Percentiles rank a stretch among this genome's conserved stretches.
phyloP scores from a whole-genome alignment of 2,888 invertebrate genomes.

The Rapana venosa region DNA sequence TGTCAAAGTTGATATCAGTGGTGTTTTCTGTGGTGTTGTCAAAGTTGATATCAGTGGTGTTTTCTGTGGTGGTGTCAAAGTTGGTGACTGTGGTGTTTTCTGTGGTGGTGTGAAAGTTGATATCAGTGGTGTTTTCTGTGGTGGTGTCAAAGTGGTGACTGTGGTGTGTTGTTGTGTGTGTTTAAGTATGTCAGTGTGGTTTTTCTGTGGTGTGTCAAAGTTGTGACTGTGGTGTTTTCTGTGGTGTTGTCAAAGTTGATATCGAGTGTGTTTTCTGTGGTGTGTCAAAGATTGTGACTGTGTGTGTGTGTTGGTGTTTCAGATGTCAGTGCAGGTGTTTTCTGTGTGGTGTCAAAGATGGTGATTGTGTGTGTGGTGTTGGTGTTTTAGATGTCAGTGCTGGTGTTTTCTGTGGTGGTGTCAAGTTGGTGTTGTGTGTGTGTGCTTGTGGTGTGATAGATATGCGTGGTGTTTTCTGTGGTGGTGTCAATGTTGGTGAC shows the following conservation, averaged over 20 bases:
- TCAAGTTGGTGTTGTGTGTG: constrained; percentile 1
- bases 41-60: too few relatives aligned
- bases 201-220: too few relatives aligned
- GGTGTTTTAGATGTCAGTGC: too few relatives aligned
- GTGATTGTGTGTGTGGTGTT: neutral
- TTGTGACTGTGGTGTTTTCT: neutral
- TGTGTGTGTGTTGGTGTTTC: neutral
- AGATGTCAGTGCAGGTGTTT: too few relatives aligned
- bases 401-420: neutral
- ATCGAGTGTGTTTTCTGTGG: neutral
- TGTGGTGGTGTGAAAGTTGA: too few relatives aligned
- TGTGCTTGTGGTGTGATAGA: neutral
- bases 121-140: too few relatives aligned
- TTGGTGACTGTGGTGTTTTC: too few relatives aligned
- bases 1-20: neutral
- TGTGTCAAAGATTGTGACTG: neutral
- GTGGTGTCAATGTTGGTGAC: too few relatives aligned
- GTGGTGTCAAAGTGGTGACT: neutral
- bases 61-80: neutral
- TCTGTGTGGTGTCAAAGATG: neutral
- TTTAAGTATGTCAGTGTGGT: too few relatives aligned
- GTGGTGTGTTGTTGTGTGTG: neutral
- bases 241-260: too few relatives aligned
- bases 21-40: too few relatives aligned
- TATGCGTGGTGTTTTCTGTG: too few relatives aligned